Base-by-base conservation (phyloP, 2,113 vertebrate genomes). In the Piaya cayana region DNA sequence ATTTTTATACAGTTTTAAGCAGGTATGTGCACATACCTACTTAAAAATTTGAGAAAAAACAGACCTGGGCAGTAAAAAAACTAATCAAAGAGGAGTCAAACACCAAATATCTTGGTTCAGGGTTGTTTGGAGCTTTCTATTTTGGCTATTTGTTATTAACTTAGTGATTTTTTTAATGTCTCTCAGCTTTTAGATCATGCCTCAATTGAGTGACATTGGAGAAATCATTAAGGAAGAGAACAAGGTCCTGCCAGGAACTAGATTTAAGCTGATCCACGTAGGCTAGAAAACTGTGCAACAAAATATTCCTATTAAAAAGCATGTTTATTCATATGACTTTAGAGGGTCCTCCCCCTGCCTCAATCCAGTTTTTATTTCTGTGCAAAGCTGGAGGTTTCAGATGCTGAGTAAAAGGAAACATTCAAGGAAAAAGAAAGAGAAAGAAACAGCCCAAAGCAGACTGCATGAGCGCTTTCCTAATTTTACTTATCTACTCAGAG, bases 401-500 rank as follows among this genome's bases (percentile, higher is more conserved):
- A 69, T 82, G 18, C 27, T 63, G 77, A 43, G 16, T 79, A 34
- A 82, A 88, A 76, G 8, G 18, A 93, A 82, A 64, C 21, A 37
- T 5, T 87, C 8, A 83, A 81, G 39, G 12, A 82, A 67, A 78
- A 43, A 4, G 3, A 75, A 78, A 42, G 37, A 88, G 25, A 62
- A 84, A 78, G 30, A 70, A 89, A 55, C 21, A 70, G 64, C 64
- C 53, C 47, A 55, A 42, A 96, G 70, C 34, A 81, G 18, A 34
- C 70, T 92, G n/a, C 64, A 37, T 56, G 15, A 90, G 27, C 91
- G 77, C 25, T 91, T 91, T 93, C 34, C 37, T 93, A 59, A 92
- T 86, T 78, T 93, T 84, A 20, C 12, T 96, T 96, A 77, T 86
- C 83, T 97, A 3, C 16, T 25, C 37, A 62, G 43, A 65, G 18